Evolutionary conservation across 2,113 vertebrate species (phyloP).

Genomic region (Rhegmatorhina hoffmannsi): DNA sequence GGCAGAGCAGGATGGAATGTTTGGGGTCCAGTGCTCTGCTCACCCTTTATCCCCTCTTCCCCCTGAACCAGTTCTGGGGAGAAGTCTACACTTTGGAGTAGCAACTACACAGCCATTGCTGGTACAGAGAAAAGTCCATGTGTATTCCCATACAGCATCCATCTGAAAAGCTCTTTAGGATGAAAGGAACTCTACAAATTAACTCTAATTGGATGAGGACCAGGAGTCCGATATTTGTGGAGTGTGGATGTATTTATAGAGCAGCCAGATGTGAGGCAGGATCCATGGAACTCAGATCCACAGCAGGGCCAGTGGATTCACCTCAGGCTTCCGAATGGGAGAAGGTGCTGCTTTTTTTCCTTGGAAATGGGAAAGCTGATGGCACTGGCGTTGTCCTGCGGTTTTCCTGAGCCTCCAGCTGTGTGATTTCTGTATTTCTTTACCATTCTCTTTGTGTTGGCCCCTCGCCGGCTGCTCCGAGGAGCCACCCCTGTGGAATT

Average conservation of each 20-base stretch:
- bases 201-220: background rate
- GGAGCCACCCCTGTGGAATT: background rate
- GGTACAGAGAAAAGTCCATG: background rate
- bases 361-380: background rate
- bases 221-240: conserved; percentile 1
- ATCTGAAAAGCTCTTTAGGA: conserved; percentile 2
- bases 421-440: background rate
- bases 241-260: conserved; percentile 22
- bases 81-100: background rate
- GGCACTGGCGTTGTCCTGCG: background rate
- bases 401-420: background rate
- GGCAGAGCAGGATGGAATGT: background rate
- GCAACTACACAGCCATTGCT: accelerated
- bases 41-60: background rate
- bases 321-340: accelerated
- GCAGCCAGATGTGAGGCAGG: background rate
- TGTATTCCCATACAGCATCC: accelerated
- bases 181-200: conserved; percentile 14
- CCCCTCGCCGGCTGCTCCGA: background rate
- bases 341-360: background rate
- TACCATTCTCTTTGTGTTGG: conserved; percentile 47
- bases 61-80: background rate
- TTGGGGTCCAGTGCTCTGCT: background rate
- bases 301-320: background rate
- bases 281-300: accelerated